These are phyloP conservation scores for Tychaedon coryphoeus DNA, from an alignment of 2,113 vertebrate species.

Conservation along the genomic window DNA sequence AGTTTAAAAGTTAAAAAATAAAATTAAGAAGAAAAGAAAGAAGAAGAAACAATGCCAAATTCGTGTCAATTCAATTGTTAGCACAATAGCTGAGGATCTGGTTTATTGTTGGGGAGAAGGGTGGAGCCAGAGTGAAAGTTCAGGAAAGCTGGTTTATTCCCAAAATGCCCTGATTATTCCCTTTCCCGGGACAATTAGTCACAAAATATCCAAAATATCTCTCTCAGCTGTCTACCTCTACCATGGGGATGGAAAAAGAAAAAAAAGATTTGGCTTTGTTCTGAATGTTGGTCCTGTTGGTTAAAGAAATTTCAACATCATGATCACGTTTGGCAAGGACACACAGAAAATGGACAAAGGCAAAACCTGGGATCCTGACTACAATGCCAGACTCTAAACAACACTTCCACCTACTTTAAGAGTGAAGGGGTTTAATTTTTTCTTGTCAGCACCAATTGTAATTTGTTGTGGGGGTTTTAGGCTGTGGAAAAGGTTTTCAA, in stretches of 20 bases:
- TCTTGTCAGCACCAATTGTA: background rate
- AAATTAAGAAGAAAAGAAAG: conserved; percentile 33
- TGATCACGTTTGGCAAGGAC: background rate
- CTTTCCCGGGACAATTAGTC: background rate
- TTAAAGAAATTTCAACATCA: background rate
- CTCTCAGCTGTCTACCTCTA: background rate
- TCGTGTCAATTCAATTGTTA: background rate
- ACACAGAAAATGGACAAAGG: background rate
- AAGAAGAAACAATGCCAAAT: conserved; percentile 30
- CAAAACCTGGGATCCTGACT: background rate
- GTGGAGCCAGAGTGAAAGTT: background rate
- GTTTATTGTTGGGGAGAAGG: background rate
- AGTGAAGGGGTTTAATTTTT: background rate
- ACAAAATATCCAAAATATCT: conserved; percentile 3
- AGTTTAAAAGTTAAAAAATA: conserved; percentile 57
- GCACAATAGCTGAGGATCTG: background rate
- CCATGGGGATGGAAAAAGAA: background rate
- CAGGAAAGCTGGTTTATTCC: conserved; percentile 43
- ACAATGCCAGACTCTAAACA: background rate
- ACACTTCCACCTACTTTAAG: background rate
- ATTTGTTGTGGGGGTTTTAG: background rate
- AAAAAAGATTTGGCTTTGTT: background rate
- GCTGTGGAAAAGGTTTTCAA: background rate
- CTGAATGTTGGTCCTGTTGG: background rate
- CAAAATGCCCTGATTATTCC: background rate